phyloP scores from a whole-genome alignment of 1,140 invertebrate species.

The Dendrolimus punctatus region DNA sequence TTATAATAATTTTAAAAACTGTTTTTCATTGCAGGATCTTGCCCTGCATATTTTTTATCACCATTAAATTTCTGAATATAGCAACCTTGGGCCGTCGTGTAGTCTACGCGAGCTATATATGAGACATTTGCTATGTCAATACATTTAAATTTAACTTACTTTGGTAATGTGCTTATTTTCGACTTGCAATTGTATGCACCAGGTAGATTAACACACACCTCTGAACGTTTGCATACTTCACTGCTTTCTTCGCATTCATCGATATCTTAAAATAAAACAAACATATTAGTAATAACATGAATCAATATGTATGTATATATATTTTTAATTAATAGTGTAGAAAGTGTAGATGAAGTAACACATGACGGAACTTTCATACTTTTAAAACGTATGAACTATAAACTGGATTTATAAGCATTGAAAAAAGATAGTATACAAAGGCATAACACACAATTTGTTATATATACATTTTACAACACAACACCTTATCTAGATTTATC shows the following conservation, averaged over 20 bases:
- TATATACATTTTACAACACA: too few species aligned
- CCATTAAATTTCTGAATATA: too few species aligned
- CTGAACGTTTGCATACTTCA: conserved; percentile 75
- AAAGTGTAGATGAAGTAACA: too few species aligned
- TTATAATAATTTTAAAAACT: too few species aligned
- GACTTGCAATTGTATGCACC: conserved; percentile 82
- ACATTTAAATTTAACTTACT: conserved; percentile 27
- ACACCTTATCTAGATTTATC: too few species aligned
- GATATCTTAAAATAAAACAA: conserved; percentile 73
- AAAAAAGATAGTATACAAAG: too few species aligned
- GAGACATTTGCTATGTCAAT: neutral
- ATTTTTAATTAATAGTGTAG: neutral
- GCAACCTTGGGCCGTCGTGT: too few species aligned
- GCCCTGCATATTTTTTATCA: too few species aligned
- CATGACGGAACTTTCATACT: neutral
- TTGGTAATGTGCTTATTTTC: conserved; percentile 64
- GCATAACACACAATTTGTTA: too few species aligned
- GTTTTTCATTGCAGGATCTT: too few species aligned
- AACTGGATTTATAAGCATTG: neutral
- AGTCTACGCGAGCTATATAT: neutral
- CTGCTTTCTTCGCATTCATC: conserved; percentile 81
- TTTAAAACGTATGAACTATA: neutral
- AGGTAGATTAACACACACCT: conserved; percentile 80
- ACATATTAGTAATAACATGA: neutral
- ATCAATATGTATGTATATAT: conserved; percentile 3